phyloP scores from a whole-genome alignment of 2,888 invertebrate species.

The Tridacna gigas region DNA sequence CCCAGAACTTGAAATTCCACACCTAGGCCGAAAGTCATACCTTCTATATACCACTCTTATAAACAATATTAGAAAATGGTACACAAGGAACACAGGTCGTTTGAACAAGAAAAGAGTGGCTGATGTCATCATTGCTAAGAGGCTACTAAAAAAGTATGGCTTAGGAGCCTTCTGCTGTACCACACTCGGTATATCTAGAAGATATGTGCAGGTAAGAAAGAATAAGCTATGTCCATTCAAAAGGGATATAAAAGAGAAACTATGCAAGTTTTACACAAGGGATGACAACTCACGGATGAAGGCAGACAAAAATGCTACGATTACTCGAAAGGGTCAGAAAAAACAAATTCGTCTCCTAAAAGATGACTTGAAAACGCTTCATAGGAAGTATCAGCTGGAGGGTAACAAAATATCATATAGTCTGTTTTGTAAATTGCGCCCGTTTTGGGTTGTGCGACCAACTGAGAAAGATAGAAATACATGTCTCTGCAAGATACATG shows the following conservation, averaged over 20 bases:
- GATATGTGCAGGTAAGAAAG: constrained; percentile 1
- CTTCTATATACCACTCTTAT: constrained; percentile 19
- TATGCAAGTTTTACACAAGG: constrained; percentile 42
- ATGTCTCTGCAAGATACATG: constrained; percentile 34
- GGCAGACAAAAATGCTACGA: constrained; percentile 51
- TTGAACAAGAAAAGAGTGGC: constrained; percentile 17
- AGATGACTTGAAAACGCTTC: constrained; percentile 52
- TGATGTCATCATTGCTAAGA: constrained; percentile 17
- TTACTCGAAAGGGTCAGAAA: constrained; percentile 40
- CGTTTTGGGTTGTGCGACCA: constrained; percentile 52
- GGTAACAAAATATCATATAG: constrained; percentile 43
- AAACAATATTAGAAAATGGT: constrained; percentile 25
- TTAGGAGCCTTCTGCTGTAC: constrained; percentile 1
- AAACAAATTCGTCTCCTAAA: constrained; percentile 48
- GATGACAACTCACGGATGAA: constrained; percentile 60
- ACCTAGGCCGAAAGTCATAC: constrained; percentile 5
- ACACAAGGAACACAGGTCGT: constrained; percentile 13
- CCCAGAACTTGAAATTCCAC: neutral
- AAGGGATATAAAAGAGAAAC: constrained; percentile 22
- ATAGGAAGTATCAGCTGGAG: constrained; percentile 48
- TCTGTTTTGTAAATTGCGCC: constrained; percentile 45
- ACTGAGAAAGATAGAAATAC: constrained; percentile 44
- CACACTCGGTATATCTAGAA: constrained; percentile 9
- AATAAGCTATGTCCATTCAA: neutral
- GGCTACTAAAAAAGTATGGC: constrained; percentile 19